A percentile compares a stretch with the other conserved stretches of the same genome.
phyloP scores from a whole-genome alignment of 2,888 invertebrate genomes.

The Pteria penguin region DNA sequence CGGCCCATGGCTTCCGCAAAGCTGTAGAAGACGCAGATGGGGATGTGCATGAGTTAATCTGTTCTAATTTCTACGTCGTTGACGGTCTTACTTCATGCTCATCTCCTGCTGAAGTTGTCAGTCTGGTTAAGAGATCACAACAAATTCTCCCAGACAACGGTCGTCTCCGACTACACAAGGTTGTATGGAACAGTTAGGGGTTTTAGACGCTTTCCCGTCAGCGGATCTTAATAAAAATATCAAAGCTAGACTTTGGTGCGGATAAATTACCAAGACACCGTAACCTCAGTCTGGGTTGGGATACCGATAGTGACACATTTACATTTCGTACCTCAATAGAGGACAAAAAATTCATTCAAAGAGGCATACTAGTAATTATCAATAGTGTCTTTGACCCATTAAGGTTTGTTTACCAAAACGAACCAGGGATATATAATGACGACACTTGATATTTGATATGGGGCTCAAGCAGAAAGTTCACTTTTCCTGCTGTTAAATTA shows the following conservation, averaged over 20 bases:
- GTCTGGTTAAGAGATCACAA: constrained; percentile 1
- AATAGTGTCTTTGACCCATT: constrained; percentile 10
- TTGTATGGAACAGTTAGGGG: neutral
- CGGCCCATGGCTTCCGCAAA: neutral
- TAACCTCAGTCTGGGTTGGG: neutral
- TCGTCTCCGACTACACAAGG: neutral
- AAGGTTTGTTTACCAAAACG: no score
- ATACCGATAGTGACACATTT: neutral
- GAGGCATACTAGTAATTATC: constrained; percentile 1
- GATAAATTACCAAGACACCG: neutral
- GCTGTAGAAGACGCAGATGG: constrained; percentile 7
- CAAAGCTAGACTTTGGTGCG: neutral
- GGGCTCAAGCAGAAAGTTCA: no score
- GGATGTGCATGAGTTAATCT: constrained; percentile 14
- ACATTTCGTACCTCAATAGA: neutral
- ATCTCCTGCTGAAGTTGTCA: neutral
- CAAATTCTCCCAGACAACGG: constrained; percentile 3
- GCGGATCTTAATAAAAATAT: neutral
- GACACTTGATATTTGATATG: no score
- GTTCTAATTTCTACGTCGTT: constrained; percentile 17
- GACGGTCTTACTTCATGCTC: constrained; percentile 11
- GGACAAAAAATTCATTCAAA: neutral
- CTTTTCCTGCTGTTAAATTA: no score
- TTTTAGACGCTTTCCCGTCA: neutral
- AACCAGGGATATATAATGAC: no score